These are phyloP conservation scores for Neotoma lepida DNA, from an alignment of 2,113 vertebrate genomes.

Conservation along the genomic window DNA sequence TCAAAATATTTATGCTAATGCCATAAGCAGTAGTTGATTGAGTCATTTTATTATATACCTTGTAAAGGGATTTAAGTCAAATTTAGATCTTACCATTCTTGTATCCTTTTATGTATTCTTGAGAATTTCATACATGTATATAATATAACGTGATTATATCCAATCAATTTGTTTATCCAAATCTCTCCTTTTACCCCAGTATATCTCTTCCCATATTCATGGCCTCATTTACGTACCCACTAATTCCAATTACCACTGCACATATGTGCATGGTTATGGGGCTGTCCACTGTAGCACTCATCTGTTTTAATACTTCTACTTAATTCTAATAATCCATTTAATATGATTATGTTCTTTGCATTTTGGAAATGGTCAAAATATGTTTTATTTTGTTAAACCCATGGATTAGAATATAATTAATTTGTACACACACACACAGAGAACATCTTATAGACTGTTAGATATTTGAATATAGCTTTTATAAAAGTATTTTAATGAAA, in stretches of 20 bases:
- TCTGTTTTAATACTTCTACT: background rate
- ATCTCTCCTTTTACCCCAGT: background rate
- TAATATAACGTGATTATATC: background rate
- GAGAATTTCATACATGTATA: background rate
- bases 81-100: background rate
- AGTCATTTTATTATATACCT: background rate
- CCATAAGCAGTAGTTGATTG: background rate
- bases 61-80: background rate
- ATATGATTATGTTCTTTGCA: background rate
- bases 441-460: background rate
- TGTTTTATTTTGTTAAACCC: background rate
- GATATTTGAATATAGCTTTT: background rate
- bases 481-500: background rate
- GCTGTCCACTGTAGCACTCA: background rate
- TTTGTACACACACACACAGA: background rate
- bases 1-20: background rate
- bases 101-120: no score
- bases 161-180: background rate
- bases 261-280: background rate
- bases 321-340: background rate
- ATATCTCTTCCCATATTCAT: background rate
- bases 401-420: background rate
- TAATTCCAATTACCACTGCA: background rate
- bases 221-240: background rate
- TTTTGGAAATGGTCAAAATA: background rate